Base-by-base conservation (phyloP, 2,113 vertebrate species). In the Apteryx mantelli region DNA sequence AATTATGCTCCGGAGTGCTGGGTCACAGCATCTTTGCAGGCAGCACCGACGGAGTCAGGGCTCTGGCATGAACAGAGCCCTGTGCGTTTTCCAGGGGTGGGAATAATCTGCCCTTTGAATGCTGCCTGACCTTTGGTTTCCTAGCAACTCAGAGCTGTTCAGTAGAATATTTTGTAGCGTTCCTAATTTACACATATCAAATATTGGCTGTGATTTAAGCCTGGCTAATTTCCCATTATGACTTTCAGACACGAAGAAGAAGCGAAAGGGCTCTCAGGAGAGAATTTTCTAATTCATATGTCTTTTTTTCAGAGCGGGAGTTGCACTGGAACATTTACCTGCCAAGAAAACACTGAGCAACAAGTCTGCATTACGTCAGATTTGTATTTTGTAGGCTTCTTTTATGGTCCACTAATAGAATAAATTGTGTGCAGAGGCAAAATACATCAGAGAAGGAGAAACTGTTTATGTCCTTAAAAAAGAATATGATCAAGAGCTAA, bases 111-210 rank as follows among this genome's bases (percentile, higher is more conserved):
- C 95, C 96, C 97, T 96, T 94, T 92, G 70, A 95, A 92, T 82
- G 95, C 80, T 91, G 95, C 95, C 93, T 95, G 97, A 98, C 98
- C 98, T 84, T 93, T 1, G 2, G 98, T 98, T 98, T 96, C 98
- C 95, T 97, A 97, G 98, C 98, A 98, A 99, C 98, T 93, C 93
- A 56, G 69, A 89, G 87, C 64, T 79, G 82, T 63, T 89, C 18
- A 2, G 86, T 46, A 78, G 93, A 97, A 94, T 96, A 94, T 98
- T 98, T 69, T 58, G 65, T 82, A 81, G 75, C 2, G 1, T 50
- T 93, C 81, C 95, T 96, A 78, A 93, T 98, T 98, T 97, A 92
- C 95, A 94, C 92, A 32, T 93, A 71, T 85, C 93, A 97, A 93
- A 96, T 96, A 94, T 3, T 97, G 95, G 91, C 97, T 84, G 68